phyloP scores from a whole-genome alignment of 2,113 vertebrate genomes.

The Aldabrachelys gigantea region DNA sequence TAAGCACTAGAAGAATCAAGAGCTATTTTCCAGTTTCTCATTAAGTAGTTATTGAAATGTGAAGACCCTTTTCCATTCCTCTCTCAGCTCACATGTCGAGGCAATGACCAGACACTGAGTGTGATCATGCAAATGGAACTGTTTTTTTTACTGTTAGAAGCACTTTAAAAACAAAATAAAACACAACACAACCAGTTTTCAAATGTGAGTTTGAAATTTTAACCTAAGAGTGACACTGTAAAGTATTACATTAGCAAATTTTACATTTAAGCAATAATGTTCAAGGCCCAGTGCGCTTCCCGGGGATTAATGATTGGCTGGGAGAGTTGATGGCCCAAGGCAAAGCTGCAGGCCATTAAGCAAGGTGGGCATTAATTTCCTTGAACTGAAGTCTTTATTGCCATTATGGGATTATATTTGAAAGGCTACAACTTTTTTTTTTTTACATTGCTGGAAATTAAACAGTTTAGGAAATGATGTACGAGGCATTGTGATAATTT shows the following conservation, averaged over 20 bases:
- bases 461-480: slow-evolving; percentile 22
- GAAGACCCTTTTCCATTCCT: background rate
- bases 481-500: background rate
- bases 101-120: background rate
- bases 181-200: background rate
- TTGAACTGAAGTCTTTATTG: background rate
- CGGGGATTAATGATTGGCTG: slow-evolving; percentile 5
- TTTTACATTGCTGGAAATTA: background rate
- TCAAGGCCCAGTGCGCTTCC: background rate
- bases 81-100: background rate
- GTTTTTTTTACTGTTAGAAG: background rate
- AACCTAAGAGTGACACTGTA: background rate
- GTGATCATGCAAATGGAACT: background rate
- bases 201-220: background rate
- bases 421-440: background rate
- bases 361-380: slow-evolving; percentile 10
- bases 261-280: background rate
- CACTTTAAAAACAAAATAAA: too few species aligned
- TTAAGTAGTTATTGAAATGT: background rate
- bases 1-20: background rate
- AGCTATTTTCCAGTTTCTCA: background rate
- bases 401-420: background rate
- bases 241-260: background rate
- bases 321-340: slow-evolving; percentile 46
- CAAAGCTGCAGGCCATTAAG: slow-evolving; percentile 44